Evolutionary conservation across 2,113 vertebrate genomes (phyloP).

Genomic region (Acinonyx jubatus): DNA sequence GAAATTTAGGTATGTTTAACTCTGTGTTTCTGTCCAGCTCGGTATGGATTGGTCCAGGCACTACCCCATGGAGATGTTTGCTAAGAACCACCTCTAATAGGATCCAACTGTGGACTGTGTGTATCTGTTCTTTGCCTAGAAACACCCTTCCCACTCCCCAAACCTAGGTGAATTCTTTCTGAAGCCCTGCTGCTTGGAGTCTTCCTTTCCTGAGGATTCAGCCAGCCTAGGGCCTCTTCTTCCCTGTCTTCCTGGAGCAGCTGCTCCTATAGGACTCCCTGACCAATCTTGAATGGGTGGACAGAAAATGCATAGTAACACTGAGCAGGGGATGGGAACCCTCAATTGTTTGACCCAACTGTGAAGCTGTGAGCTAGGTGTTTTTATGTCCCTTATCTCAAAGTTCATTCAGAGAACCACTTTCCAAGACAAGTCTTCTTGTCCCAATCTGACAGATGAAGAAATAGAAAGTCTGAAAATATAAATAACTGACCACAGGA

Average conservation of each 20-base stretch:
- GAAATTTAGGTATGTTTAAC: not conserved
- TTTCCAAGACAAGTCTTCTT: constrained; percentile 10
- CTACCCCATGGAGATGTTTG: not conserved
- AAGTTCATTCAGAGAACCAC: not conserved
- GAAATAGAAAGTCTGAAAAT: constrained; percentile 1
- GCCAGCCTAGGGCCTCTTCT: not conserved
- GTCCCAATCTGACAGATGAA: not conserved
- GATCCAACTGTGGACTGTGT: not conserved
- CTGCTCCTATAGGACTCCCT: not conserved
- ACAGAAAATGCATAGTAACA: not conserved
- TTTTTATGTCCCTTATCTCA: not conserved
- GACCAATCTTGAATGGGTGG: not conserved
- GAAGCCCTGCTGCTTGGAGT: not conserved
- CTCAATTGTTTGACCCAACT: not conserved
- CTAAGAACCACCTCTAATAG: not conserved
- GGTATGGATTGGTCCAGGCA: not conserved
- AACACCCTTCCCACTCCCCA: not conserved
- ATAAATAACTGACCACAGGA: not conserved
- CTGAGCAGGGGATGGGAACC: not conserved
- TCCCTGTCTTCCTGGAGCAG: not conserved
- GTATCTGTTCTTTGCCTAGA: not conserved
- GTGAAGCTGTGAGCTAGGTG: not conserved
- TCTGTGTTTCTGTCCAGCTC: not conserved
- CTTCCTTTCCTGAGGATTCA: not conserved
- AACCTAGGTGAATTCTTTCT: not conserved